phyloP scores from a whole-genome alignment of 1,140 invertebrate genomes.

The Batillaria attramentaria region DNA sequence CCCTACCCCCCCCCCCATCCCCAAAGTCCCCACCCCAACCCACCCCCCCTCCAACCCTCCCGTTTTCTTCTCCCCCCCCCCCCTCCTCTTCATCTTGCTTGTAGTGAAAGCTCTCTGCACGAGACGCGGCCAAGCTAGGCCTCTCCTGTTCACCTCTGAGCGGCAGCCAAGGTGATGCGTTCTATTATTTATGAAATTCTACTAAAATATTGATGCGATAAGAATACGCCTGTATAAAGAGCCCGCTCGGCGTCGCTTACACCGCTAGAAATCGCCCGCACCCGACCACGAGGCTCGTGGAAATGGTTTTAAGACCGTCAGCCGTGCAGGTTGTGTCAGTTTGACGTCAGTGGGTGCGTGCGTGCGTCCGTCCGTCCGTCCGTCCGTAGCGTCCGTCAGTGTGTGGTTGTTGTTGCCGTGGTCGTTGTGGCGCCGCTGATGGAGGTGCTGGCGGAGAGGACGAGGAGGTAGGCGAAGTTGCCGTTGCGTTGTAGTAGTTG shows the following conservation, averaged over 20 bases:
- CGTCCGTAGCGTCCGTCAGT: conserved; percentile 12
- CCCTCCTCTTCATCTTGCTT: not conserved
- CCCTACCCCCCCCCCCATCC: not conserved
- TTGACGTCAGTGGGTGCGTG: conserved; percentile 80
- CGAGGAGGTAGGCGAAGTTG: too few species aligned
- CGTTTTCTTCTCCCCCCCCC: not conserved
- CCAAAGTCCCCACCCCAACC: not conserved
- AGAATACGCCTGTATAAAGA: conserved; percentile 50
- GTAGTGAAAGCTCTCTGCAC: too few species aligned
- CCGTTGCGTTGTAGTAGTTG: too few species aligned
- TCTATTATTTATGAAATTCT: conserved; percentile 56
- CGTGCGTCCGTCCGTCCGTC: conserved; percentile 23
- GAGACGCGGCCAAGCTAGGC: too few species aligned
- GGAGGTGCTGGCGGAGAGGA: too few species aligned
- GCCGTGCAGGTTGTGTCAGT: conserved; percentile 81
- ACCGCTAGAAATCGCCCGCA: not conserved
- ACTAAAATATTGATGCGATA: conserved; percentile 53
- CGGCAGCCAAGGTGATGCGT: conserved; percentile 41
- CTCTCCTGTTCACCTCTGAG: not conserved
- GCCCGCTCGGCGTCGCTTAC: not conserved
- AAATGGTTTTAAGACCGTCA: not conserved
- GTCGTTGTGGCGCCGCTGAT: too few species aligned
- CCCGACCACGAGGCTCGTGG: not conserved
- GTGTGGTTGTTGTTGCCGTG: conserved; percentile 5
- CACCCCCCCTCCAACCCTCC: not conserved